Percentiles rank a stretch among this genome's conserved stretches.
phyloP scores from a whole-genome alignment of 1,140 invertebrate species.

The Nebria ingens region DNA sequence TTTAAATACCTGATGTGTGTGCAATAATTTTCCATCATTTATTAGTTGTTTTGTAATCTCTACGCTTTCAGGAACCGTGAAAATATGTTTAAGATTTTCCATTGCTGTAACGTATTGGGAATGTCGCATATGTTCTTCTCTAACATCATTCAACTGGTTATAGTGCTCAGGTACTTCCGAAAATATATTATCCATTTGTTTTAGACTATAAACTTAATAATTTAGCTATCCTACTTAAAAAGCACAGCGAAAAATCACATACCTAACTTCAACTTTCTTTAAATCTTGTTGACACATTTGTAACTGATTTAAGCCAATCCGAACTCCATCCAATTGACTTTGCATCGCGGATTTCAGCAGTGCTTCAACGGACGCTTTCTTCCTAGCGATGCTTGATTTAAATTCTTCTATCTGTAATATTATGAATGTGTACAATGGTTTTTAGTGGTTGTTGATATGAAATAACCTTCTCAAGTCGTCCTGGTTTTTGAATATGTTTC shows the following conservation, averaged over 20 bases:
- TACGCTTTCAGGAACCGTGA: constrained; percentile 94
- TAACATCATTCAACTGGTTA: constrained; percentile 68
- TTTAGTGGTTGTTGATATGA: neutral
- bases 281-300: constrained; percentile 76
- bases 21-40: constrained; percentile 86
- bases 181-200: constrained; percentile 53
- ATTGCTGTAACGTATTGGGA: constrained; percentile 94
- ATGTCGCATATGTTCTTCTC: constrained; percentile 87
- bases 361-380: constrained; percentile 92
- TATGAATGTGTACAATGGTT: constrained; percentile 10
- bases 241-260: constrained; percentile 17
- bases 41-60: constrained; percentile 91
- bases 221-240: constrained; percentile 4
- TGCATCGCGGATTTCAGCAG: constrained; percentile 98
- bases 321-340: constrained; percentile 92
- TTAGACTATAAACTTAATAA: constrained; percentile 36
- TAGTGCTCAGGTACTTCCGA: constrained; percentile 58
- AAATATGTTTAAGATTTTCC: constrained; percentile 97
- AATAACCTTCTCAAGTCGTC: constrained; percentile 86
- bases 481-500: constrained; percentile 87
- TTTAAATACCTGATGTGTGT: constrained; percentile 84
- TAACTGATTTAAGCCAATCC: constrained; percentile 85
- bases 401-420: constrained; percentile 64
- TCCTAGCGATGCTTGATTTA: constrained; percentile 63
- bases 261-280: constrained; percentile 54